Evolutionary conservation across 2,113 vertebrate genomes (phyloP).

Genomic region (Elephantulus edwardii): DNA sequence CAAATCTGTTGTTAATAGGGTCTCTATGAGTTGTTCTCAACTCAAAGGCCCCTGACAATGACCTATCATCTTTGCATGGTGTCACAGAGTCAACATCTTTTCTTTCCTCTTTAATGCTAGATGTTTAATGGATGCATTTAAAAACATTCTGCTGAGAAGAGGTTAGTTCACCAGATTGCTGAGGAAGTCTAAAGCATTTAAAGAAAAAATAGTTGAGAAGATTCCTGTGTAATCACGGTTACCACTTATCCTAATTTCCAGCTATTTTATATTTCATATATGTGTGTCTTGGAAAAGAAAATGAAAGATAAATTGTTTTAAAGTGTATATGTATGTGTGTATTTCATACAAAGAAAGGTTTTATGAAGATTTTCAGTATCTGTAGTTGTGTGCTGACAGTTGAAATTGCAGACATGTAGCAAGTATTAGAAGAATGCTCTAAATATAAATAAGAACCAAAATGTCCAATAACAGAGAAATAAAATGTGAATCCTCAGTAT

Average conservation of each 20-base stretch:
- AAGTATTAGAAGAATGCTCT: not conserved
- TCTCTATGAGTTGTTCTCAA: no score
- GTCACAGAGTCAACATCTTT: not conserved
- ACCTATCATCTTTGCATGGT: not conserved
- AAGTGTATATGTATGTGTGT: not conserved
- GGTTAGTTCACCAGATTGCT: no score
- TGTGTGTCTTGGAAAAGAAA: not conserved
- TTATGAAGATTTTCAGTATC: not conserved
- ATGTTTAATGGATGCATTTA: no score
- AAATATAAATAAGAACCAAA: not conserved
- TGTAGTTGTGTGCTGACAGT: not conserved
- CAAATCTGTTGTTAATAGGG: no score
- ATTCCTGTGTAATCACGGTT: not conserved
- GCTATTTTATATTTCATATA: not conserved
- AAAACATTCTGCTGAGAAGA: no score
- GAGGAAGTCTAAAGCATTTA: no score
- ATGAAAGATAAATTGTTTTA: conserved; percentile 25
- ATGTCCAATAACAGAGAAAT: not conserved
- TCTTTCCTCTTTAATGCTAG: no score
- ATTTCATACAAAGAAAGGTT: not conserved
- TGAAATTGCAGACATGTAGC: not conserved
- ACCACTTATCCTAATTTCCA: not conserved
- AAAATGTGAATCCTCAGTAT: not conserved
- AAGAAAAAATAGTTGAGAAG: not conserved
- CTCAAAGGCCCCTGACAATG: no score